Evolutionary conservation across 2,797 vertebrate species (phyloP), one percentile per base, ranked within the genome.

Genomic region (Cossypha dichroa): DNA sequence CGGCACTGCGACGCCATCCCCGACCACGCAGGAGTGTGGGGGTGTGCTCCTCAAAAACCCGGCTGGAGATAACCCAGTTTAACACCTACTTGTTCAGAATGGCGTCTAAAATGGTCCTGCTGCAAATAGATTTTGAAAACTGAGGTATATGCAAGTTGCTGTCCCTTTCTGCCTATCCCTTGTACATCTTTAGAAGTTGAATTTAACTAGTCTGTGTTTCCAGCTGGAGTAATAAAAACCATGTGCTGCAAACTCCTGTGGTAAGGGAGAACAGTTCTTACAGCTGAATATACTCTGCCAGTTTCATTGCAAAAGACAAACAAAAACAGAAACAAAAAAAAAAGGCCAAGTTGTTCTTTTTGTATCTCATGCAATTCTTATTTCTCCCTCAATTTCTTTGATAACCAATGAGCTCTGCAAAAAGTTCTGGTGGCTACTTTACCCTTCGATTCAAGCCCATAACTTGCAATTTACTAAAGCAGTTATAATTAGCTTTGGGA

Each of bases 1-100:
- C 10, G 1, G 1, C 4, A 43, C 10, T 3, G 43, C 6, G 43
- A 21, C 45, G 45, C 45, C 45, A 45, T 22, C 45, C 45, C 4
- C 43, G 22, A 3, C 43, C 43, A 45, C 10, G 15, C 3, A 72
- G 23, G 5, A 45, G 5, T 2, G 4, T 5, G 15, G 6, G 4
- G 4, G 9, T 26, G 23, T 25, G 14, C 23, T 38, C 49, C 45
- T 49, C 64, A 21, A 29, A 46, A 51, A 8, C 4, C 34, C 43
- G 19, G 26, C 40, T 45, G 38, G 14, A 80, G 11, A 28, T 33
- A 18, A 45, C 4, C 8, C 12, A 43, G 22, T 55, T 68, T 45
- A n/a, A 62, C 38, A 62, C 8, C 43, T 60, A 13, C 29, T 22
- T 78, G 11, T 49, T 68, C 68, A 80, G 29, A 58, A 16, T 4